A percentile compares a stretch with the other conserved stretches of the same genome.
Evolutionary conservation across 1,140 invertebrate species (phyloP).

Genomic region (Tetragonula clypearis): DNA sequence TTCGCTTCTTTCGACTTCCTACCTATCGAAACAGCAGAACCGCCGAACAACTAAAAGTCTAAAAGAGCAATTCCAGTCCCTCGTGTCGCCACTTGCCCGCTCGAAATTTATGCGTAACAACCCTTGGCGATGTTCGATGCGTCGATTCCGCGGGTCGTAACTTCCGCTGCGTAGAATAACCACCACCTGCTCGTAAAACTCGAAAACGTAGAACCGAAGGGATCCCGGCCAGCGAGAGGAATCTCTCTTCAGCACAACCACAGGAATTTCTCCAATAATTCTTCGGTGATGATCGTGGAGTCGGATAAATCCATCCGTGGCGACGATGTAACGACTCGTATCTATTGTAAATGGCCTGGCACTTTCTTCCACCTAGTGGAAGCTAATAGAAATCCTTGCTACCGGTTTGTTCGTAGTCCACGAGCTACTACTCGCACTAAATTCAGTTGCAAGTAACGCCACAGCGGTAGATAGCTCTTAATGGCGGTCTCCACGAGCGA

Average conservation of each 20-base stretch:
- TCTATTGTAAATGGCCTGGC: slow-evolving; percentile 23
- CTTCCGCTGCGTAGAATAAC: neutral
- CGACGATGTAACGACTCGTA: neutral
- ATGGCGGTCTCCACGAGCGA: slow-evolving; percentile 61
- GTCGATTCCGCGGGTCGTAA: neutral
- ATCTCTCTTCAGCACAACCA: neutral
- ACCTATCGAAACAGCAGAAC: neutral
- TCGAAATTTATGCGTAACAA: neutral
- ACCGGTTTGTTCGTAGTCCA: slow-evolving; percentile 28
- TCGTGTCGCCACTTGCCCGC: too few species aligned
- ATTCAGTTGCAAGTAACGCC: slow-evolving; percentile 68
- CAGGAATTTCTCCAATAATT: slow-evolving; percentile 10
- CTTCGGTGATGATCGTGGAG: neutral
- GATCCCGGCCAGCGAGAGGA: neutral
- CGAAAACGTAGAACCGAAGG: neutral
- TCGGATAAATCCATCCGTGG: slow-evolving; percentile 34
- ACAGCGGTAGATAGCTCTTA: slow-evolving; percentile 65
- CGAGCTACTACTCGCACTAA: slow-evolving; percentile 62
- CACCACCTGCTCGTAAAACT: neutral
- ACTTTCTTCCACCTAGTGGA: slow-evolving; percentile 25
- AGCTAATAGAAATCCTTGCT: slow-evolving; percentile 58
- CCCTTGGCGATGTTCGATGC: neutral
- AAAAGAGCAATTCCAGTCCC: neutral
- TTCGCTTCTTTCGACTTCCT: fast-evolving
- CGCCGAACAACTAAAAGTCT: neutral